These are phyloP conservation scores for Manis javanica DNA, from an alignment of 2,797 vertebrate species.

Conservation along the genomic window DNA sequence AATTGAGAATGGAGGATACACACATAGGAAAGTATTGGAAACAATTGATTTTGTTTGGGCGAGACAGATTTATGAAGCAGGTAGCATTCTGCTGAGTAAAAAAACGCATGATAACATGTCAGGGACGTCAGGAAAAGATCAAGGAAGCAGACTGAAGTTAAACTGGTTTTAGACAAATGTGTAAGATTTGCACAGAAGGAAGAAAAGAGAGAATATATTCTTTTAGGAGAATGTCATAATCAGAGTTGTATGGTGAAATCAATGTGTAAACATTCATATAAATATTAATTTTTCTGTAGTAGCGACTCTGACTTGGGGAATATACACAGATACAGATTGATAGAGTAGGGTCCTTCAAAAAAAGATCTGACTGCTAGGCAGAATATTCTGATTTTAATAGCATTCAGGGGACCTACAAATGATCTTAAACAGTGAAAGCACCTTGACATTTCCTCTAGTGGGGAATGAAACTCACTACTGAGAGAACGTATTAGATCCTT, in stretches of 20 bases:
- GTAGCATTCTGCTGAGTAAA: background rate
- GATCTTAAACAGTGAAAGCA: conserved; percentile 62
- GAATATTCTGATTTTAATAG: conserved; percentile 68
- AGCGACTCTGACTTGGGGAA: background rate
- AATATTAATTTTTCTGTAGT: conserved; percentile 50
- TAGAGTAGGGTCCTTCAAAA: conserved; percentile 2
- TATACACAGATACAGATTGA: conserved; percentile 62
- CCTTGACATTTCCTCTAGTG: conserved; percentile 67
- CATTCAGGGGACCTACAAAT: conserved; percentile 69
- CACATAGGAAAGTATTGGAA: background rate
- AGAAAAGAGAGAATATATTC: background rate
- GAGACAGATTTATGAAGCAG: background rate
- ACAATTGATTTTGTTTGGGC: conserved; percentile 3
- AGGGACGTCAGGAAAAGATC: background rate
- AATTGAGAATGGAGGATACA: background rate
- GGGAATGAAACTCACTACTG: conserved; percentile 31
- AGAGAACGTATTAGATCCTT: conserved; percentile 38
- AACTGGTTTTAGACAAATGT: conserved; percentile 8
- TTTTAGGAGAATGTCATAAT: background rate
- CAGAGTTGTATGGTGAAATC: conserved; percentile 17
- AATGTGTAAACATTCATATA: conserved; percentile 48
- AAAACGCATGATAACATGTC: background rate
- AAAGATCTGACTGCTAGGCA: conserved; percentile 19
- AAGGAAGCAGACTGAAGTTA: background rate
- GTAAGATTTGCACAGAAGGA: background rate